Base-by-base conservation (phyloP, 35 echinoderm and acorn worm genomes). In the Chiridota heheva region DNA sequence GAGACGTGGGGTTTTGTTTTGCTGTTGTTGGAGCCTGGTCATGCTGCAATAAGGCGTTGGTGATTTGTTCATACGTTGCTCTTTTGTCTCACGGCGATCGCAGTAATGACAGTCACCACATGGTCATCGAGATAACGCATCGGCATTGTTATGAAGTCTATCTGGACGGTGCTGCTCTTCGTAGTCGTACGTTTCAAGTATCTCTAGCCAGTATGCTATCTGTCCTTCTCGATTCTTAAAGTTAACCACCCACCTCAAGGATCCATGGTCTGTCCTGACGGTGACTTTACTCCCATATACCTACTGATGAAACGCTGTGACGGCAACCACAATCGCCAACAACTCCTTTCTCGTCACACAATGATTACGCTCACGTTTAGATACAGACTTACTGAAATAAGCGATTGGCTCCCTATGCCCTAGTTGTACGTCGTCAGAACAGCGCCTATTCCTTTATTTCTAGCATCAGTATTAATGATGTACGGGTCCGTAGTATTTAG, bases 171-270 rank as follows among this genome's bases (percentile, higher is more conserved):
- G 75, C 20, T 49, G 51, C 32, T 58, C 35, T 4, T 27, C 41
- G n/a, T 70, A 39, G 56, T 88, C 86, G 59, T 88, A 88, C 0
- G 36, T 4, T 15, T 30, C 49, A 3, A 88, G 56, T 6, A 81
- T 40, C 41, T 88, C 62, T 29, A 88, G 30, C 76, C 77, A 88
- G 24, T 77, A 33, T 10, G 86, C 86, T 71, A 82, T 30, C 46
- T 91, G 88, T 18, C 86, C 78, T 28, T 70, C 66, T 27, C 63
- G 86, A 7, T 71, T 32, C 34, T 82, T 81, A 33, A 83, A 89
- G 65, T 69, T 67, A 27, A 83, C 10, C 15, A 91, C 26, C 82
- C 88, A 91, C 42, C 70, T 41, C 31, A 91, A 51, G 17, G 82
- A 30, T 8, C 2, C 40, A 40, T 76, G 69, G 38, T 86, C 69